Evolutionary conservation across 2,113 vertebrate genomes (phyloP), one percentile per base, ranked within the genome.

Genomic region (Raja brachyura): DNA sequence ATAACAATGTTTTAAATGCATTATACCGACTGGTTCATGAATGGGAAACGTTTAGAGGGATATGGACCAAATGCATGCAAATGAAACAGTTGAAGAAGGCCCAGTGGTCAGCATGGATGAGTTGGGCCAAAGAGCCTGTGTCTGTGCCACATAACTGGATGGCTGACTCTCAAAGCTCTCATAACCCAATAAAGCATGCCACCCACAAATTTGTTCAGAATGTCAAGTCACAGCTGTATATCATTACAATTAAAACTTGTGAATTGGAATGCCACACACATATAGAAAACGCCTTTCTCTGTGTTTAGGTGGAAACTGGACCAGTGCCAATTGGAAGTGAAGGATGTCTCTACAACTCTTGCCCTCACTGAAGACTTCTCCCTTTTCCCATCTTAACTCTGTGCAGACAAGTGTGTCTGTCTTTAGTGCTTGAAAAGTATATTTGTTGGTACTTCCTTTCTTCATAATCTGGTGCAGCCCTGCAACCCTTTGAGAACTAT

Each of bases 171-270:
- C 63, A 8, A 68, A 70, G 88, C 6, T 22, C 18, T 92, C 66
- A 73, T 92, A 70, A 92, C 20, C 20, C 63, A 92, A 92, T 92
- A 70, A 92, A 70, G 48, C 4, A 73, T 70, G 88, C 88, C 88
- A 48, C 31, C 88, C 88, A 70, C 88, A 70, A 92, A 92, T 92
- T 48, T 92, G 33, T 70, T 92, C 66, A 92, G 88, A 70, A 48
- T 22, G 88, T 48, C 63, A 20, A 90, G 33, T 92, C 63, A 70
- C 88, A 66, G 86, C 61, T 90, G 86, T 90, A 68, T 90, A 90
- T 90, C 86, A 25, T 92, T 73, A 92, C 66, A 92, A 73, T 70
- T 73, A 20, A 68, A 88, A 31, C 59, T 48, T 66, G 54, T 28
- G 83, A 88, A 88, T 63, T 66, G 56, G 31, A 90, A 92, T 66